Evolutionary conservation across 2,888 invertebrate species (phyloP), one percentile per base, ranked within the genome.

Genomic region (Parthenolecanium corni): DNA sequence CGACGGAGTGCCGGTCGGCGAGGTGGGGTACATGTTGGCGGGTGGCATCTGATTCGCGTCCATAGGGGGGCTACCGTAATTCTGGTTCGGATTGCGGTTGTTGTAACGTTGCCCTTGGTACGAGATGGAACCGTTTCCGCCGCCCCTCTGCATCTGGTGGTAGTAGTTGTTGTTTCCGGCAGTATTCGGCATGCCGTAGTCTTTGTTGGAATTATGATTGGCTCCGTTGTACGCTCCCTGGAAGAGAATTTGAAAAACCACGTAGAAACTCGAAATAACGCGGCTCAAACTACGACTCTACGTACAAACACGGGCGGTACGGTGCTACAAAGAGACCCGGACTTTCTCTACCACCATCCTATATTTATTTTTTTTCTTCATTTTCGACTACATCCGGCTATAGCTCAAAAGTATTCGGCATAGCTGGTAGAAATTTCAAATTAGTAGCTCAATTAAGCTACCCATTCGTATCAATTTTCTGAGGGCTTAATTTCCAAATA

Each of bases 1-100:
- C 9, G 58, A 58, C 6, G 58, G 21, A n/a, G 58, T 31, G 1
- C 31, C 31, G 12, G 58, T 47, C 20, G 46, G 58, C 12, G 67
- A 64, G 51, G 65, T 57, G 14, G 65, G 52, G 57, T 64, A 65
- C 63, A 65, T 52, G 49, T 52, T 52, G 40, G 64, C 51, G 52
- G 51, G 51, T 16, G 51, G 51, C 51, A 51, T 11, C 23, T 9
- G 12, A 16, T 51, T 51, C 20, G 44, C 56, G 16, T 54, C 38
- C 24, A 54, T 54, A 12, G 46, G 44, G 1, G 56, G 25, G 1
- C 18, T 25, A 9, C 58, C 58, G 47, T 58, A 31, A 18, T 47
- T 51, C 51, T 21, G 58, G 18, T 58, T 46, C 5, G 25, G 42
- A 12, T 44, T 40, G 11, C 23, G n/a, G 3, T 46, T 46, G 18